Conservation (phyloP, 2,888 invertebrate genomes). For the Hydropsyche betteni region DNA sequence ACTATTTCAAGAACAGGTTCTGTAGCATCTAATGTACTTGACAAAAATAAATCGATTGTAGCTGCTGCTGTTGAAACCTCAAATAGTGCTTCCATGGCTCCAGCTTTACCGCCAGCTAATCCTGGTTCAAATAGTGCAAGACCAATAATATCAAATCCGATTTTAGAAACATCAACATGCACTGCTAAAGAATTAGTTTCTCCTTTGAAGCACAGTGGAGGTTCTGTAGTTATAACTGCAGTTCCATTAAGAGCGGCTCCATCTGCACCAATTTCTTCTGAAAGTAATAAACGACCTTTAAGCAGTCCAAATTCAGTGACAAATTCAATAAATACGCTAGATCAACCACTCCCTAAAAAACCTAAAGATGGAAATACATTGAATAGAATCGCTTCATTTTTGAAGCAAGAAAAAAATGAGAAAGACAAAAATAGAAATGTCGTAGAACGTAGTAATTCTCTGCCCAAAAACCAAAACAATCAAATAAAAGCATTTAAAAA, state of each 20-base stretch:
- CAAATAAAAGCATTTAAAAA: slow-evolving; percentile 72
- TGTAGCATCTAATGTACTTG: slow-evolving; percentile 61
- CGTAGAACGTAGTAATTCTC: slow-evolving; percentile 66
- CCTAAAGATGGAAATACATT: slow-evolving; percentile 69
- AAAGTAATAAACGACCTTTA: slow-evolving; percentile 64
- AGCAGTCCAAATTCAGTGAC: slow-evolving; percentile 59
- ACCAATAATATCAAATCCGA: slow-evolving; percentile 83
- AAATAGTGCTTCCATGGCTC: slow-evolving; percentile 58
- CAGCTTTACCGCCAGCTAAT: slow-evolving; percentile 72
- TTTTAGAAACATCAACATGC: slow-evolving; percentile 82
- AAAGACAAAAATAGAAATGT: slow-evolving; percentile 65
- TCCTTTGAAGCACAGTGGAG: slow-evolving; percentile 64
- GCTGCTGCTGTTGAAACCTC: slow-evolving; percentile 58
- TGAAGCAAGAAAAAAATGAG: slow-evolving; percentile 68
- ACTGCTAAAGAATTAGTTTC: slow-evolving; percentile 78
- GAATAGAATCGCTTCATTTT: slow-evolving; percentile 79
- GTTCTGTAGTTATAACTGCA: slow-evolving; percentile 66
- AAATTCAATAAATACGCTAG: slow-evolving; percentile 59
- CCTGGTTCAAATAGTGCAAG: slow-evolving; percentile 68
- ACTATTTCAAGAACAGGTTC: slow-evolving; percentile 60
- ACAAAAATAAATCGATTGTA: slow-evolving; percentile 63
- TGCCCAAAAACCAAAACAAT: slow-evolving; percentile 68
- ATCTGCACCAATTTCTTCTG: slow-evolving; percentile 57
- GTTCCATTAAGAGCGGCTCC: slow-evolving; percentile 71
- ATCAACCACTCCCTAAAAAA: slow-evolving; percentile 64